Base-by-base conservation (phyloP, 1,140 invertebrate species). In the Pseudomyrmex flavicornis region DNA sequence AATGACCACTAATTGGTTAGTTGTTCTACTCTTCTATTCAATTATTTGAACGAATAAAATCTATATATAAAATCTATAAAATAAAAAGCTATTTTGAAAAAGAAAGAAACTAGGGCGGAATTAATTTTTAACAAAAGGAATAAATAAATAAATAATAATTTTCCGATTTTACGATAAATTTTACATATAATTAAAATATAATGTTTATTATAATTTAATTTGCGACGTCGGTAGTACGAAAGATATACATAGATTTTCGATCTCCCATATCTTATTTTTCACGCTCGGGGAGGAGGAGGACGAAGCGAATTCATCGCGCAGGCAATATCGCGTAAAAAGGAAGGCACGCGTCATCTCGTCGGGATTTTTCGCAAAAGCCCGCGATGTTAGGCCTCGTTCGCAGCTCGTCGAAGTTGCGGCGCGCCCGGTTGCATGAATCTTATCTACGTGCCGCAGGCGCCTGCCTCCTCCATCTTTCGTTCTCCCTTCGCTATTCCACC, bases 371-470 rank as follows among this genome's bases (percentile, higher is more conserved):
- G 56, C 69, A 59, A 17, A 74, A 69, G 20, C 63, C 1, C 75
- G 26, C 59, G n/a, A 61, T 73, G 61, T 66, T 85, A 88, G 88
- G 88, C 88, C 84, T 85, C 86, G 82, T 88, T 88, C 77, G 46
- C 86, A 76, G 68, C 56, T 70, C 83, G 63, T 86, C 84, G 75
- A 86, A 89, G 75, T 85, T 89, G 35, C 63, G 62, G 46, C 75
- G 73, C 84, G 68, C 56, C 26, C 48, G 69, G 50, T 65, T 70
- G 80, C 68, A 76, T 87, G 88, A 89, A 89, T 89, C 85, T 89
- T 89, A 89, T 89, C 88, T 89, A 86, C 85, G 87, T 85, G 88
- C 88, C 82, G 75, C 88, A 89, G 87, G 88, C 88, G 35, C 68
- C 70, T 68, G 17, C 58, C 68, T 48, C 13, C 70, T 56, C 61